Evolutionary conservation across 2,888 invertebrate genomes (phyloP).

Genomic region (Metacarcinus magister): DNA sequence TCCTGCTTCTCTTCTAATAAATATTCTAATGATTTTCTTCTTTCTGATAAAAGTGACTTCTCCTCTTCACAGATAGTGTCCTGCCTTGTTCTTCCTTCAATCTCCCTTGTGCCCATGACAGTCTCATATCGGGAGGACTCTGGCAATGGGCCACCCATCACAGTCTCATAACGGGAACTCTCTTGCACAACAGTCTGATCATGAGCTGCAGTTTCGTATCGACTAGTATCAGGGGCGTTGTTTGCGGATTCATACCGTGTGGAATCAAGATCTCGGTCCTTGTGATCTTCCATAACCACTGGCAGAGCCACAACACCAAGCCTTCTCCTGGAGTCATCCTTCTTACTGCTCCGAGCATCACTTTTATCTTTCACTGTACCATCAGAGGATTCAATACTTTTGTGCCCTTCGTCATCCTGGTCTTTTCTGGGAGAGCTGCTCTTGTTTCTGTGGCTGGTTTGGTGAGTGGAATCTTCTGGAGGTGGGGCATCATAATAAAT

Average conservation of each 20-base stretch:
- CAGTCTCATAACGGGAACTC: slow-evolving; percentile 78
- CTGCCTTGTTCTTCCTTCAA: slow-evolving; percentile 75
- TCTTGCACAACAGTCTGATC: slow-evolving; percentile 78
- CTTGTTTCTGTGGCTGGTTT: slow-evolving; percentile 58
- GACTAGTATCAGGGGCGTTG: slow-evolving; percentile 78
- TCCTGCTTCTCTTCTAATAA: slow-evolving; percentile 81
- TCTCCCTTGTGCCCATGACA: slow-evolving; percentile 74
- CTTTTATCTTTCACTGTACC: slow-evolving; percentile 69
- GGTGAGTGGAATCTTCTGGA: slow-evolving; percentile 78
- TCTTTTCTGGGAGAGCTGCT: slow-evolving; percentile 71
- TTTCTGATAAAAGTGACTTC: slow-evolving; percentile 72
- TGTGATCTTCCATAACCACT: slow-evolving; percentile 79
- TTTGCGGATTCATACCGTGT: slow-evolving; percentile 81
- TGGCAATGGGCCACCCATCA: slow-evolving; percentile 66
- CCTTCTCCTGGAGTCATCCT: slow-evolving; percentile 78
- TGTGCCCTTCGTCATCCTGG: slow-evolving; percentile 75
- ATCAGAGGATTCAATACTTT: slow-evolving; percentile 73
- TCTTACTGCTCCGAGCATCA: slow-evolving; percentile 72
- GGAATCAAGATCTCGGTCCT: slow-evolving; percentile 79
- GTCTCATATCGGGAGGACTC: slow-evolving; percentile 80
- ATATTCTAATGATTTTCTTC: slow-evolving; percentile 81
- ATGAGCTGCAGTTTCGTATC: slow-evolving; percentile 82
- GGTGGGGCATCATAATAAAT: slow-evolving; percentile 90
- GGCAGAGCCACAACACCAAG: slow-evolving; percentile 78
- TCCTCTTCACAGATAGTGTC: slow-evolving; percentile 81